Conservation (phyloP, 2,113 vertebrate species). For the Okapia johnstoni region DNA sequence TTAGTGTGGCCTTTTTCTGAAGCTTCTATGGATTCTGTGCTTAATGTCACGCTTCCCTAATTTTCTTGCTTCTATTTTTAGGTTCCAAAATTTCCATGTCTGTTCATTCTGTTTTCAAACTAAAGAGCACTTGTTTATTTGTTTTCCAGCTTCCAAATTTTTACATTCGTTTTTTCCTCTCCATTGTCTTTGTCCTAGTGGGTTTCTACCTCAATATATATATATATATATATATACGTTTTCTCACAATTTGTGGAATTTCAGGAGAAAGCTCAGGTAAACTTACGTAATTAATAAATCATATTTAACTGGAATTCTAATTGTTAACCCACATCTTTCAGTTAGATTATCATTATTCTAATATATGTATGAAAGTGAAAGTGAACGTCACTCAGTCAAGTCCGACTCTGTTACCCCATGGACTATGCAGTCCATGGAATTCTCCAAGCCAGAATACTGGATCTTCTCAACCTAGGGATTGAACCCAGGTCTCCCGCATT, state of each 20-base stretch:
- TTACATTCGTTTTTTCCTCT: background rate
- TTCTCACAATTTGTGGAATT: background rate
- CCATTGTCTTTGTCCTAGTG: background rate
- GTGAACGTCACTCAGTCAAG: background rate
- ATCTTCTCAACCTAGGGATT: background rate
- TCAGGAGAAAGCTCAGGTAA: background rate
- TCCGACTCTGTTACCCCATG: fast-evolving
- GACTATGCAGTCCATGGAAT: background rate
- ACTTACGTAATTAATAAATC: background rate
- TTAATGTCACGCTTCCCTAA: background rate
- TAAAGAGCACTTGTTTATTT: background rate
- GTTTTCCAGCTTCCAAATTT: background rate
- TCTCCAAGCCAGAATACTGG: background rate
- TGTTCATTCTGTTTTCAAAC: background rate
- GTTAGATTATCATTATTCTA: background rate
- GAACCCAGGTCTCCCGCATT: background rate
- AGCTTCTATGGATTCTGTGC: background rate
- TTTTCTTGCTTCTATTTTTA: background rate
- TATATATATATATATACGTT: background rate
- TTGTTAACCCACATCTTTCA: background rate
- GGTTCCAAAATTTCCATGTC: background rate
- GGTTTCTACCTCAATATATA: background rate
- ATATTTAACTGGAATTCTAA: background rate
- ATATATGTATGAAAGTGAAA: background rate
- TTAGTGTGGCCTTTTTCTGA: background rate